A percentile compares a stretch with the other conserved stretches of the same genome.
Evolutionary conservation across 2,113 vertebrate genomes (phyloP).

Genomic region (Oreochromis spilurus): DNA sequence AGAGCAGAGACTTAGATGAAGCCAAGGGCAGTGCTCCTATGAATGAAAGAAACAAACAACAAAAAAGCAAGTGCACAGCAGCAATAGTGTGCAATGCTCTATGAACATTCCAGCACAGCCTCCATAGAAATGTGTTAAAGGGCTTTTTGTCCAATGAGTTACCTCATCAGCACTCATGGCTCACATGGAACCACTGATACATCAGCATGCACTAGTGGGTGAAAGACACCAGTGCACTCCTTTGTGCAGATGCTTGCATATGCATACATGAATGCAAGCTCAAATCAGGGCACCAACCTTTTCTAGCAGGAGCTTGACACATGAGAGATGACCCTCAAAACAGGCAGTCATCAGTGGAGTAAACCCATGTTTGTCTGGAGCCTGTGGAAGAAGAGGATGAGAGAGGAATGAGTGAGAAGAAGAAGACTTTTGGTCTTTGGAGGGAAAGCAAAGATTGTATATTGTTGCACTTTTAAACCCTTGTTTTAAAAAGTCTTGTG

Average conservation of each 20-base stretch:
- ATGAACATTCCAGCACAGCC: constrained; percentile 58
- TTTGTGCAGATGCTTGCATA: not conserved
- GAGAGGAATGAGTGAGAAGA: not conserved
- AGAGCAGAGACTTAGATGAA: not conserved
- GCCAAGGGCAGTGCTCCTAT: not conserved
- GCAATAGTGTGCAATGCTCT: not conserved
- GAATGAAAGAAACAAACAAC: not conserved
- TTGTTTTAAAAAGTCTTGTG: not conserved
- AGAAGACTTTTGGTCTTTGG: not conserved
- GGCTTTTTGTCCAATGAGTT: constrained; percentile 43
- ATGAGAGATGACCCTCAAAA: constrained; percentile 83
- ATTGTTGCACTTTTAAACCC: not conserved
- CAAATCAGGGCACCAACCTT: constrained; percentile 76
- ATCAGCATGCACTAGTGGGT: not conserved
- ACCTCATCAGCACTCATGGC: constrained; percentile 55
- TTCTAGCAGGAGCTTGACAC: constrained; percentile 92
- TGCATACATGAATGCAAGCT: not conserved
- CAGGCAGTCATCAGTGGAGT: constrained; percentile 89
- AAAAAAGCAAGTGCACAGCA: constrained; percentile 1
- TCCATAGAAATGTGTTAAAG: constrained; percentile 20
- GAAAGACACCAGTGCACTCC: not conserved
- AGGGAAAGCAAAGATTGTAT: not conserved
- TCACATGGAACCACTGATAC: constrained; percentile 1
- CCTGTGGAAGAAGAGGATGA: constrained; percentile 63
- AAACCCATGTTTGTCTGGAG: constrained; percentile 88